Conservation (phyloP, 2,113 vertebrate species). For the Passer montanus region DNA sequence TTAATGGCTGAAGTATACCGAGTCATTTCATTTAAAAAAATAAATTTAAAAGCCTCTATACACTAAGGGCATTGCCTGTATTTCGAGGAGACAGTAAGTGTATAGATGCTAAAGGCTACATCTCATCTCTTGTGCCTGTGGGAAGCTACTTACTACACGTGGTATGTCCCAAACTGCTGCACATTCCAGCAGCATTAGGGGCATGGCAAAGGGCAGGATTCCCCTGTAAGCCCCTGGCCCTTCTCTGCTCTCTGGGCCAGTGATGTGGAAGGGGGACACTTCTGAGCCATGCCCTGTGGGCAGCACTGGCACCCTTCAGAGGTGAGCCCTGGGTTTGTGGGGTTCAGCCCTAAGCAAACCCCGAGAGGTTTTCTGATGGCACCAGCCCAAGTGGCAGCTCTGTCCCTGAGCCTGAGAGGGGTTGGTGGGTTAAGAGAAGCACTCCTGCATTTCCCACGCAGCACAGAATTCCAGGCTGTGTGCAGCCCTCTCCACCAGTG, state of each 20-base stretch:
- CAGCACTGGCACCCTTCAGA: not conserved
- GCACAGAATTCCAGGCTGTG: not conserved
- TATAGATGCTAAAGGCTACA: not conserved
- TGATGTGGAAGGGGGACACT: not conserved
- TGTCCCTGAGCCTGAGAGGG: not conserved
- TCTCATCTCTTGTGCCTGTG: not conserved
- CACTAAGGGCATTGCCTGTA: not conserved
- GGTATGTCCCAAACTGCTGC: rapidly evolving
- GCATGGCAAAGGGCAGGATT: not conserved
- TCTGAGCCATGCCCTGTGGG: not conserved
- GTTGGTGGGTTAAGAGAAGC: not conserved
- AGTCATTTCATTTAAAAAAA: not conserved
- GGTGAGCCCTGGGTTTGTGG: not conserved
- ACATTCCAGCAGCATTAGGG: not conserved
- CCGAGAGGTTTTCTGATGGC: not conserved
- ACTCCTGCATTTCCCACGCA: not conserved
- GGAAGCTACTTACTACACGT: not conserved
- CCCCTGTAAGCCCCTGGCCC: rapidly evolving
- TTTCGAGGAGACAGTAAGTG: not conserved
- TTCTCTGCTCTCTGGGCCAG: not conserved
- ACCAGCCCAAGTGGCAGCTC: not conserved
- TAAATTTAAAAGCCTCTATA: not conserved
- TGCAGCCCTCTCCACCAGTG: not conserved
- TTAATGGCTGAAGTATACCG: not conserved
- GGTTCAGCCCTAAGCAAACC: not conserved